These are phyloP conservation scores for Cyaniris semiargus DNA, from an alignment of 2,888 invertebrate genomes.

Conservation along the genomic window DNA sequence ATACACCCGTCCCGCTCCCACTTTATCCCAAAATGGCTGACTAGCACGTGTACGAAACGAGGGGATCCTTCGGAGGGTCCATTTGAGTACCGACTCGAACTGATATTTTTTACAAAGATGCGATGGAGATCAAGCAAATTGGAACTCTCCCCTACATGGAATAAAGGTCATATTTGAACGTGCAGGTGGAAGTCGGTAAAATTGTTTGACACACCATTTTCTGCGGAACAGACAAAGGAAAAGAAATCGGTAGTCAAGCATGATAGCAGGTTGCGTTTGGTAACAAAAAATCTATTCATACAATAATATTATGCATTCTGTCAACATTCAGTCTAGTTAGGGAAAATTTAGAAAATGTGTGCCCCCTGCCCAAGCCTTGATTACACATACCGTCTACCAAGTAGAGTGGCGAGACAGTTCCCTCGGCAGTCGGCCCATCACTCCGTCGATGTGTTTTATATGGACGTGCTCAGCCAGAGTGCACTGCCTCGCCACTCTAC, in stretches of 20 bases:
- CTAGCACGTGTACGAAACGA: slow-evolving; percentile 45
- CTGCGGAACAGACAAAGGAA: slow-evolving; percentile 4
- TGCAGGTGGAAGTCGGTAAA: neutral
- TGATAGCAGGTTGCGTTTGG: neutral
- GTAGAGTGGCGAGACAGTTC: no score
- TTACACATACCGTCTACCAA: no score
- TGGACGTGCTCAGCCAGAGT: no score
- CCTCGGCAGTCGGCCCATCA: no score
- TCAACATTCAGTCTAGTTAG: no score
- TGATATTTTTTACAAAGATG: slow-evolving; percentile 51
- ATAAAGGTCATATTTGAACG: neutral
- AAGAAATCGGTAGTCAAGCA: neutral
- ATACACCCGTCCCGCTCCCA: slow-evolving; percentile 45
- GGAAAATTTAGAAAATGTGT: no score
- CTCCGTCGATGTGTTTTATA: no score
- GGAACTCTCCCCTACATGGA: neutral
- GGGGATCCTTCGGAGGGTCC: slow-evolving; percentile 60
- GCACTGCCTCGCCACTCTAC: no score
- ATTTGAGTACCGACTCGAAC: slow-evolving; percentile 61
- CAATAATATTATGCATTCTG: neutral
- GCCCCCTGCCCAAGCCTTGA: no score
- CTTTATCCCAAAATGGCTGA: slow-evolving; percentile 66
- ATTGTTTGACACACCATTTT: slow-evolving; percentile 10
- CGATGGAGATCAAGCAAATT: neutral
- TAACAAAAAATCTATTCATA: neutral